Conservation (phyloP, 2,888 invertebrate genomes). For the Rambutsinella grinnellia region DNA sequence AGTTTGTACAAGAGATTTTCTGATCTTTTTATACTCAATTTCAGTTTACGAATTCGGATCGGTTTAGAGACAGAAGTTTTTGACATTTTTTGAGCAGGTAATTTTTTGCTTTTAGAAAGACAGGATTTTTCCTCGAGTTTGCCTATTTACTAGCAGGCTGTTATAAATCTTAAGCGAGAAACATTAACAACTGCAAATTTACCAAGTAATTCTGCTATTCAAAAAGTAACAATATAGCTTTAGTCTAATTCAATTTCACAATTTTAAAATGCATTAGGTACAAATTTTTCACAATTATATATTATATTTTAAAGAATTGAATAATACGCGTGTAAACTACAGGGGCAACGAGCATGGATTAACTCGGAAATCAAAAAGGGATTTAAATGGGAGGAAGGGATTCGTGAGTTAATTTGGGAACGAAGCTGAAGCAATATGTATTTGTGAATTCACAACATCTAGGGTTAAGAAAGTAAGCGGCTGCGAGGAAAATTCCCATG, state of each 20-base stretch:
- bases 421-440: slow-evolving; percentile 65
- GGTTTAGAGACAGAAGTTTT: slow-evolving; percentile 32
- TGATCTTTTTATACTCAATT: not conserved
- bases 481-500: slow-evolving; percentile 64
- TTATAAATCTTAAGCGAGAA: not conserved
- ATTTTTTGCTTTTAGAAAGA: slow-evolving; percentile 38
- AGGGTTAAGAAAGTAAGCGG: slow-evolving; percentile 64
- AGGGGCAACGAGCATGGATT: not conserved
- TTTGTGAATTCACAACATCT: slow-evolving; percentile 66
- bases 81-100: slow-evolving; percentile 49
- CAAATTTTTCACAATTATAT: not conserved
- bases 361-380: not conserved
- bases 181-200: not conserved
- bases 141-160: not conserved
- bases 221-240: too few relatives aligned
- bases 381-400: slow-evolving; percentile 64
- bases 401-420: slow-evolving; percentile 65
- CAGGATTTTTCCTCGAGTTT: slow-evolving; percentile 31
- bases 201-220: too few relatives aligned
- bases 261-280: too few relatives aligned
- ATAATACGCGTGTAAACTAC: not conserved
- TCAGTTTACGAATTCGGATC: slow-evolving; percentile 50
- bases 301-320: not conserved
- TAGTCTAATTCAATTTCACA: too few relatives aligned
- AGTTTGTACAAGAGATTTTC: slow-evolving; percentile 39